phyloP scores from a whole-genome alignment of 2,113 vertebrate genomes.

The Acanthisitta chloris region DNA sequence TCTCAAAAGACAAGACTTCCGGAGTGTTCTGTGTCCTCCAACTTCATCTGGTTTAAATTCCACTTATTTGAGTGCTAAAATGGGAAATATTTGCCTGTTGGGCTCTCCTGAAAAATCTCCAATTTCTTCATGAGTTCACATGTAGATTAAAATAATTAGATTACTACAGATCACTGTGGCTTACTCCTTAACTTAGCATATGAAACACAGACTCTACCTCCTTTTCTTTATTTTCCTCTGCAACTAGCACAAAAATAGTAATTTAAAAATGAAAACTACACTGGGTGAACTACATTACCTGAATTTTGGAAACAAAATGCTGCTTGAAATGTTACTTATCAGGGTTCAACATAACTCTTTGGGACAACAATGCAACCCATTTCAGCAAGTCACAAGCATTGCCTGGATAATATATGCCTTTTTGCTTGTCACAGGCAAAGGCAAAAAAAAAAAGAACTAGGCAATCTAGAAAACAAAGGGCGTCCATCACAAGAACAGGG shows the following conservation, averaged over 20 bases:
- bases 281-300: not conserved
- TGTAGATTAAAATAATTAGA: not conserved
- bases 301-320: conserved; percentile 24
- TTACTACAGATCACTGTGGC: not conserved
- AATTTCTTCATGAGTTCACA: not conserved
- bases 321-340: conserved; percentile 11
- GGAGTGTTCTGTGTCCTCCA: not conserved
- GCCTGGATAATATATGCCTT: not conserved
- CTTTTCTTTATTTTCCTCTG: not conserved
- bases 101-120: not conserved
- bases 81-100: not conserved
- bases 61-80: not conserved
- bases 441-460: not conserved
- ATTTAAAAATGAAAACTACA: conserved; percentile 26
- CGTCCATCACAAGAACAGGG: not conserved
- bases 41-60: not conserved
- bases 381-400: not conserved
- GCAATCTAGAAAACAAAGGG: not conserved
- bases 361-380: not conserved
- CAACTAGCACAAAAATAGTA: not conserved
- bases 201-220: not conserved
- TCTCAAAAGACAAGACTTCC: not conserved
- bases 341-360: not conserved
- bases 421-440: not conserved
- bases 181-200: not conserved